phyloP scores from a whole-genome alignment of 2,797 vertebrate species.

The Spizella passerina region DNA sequence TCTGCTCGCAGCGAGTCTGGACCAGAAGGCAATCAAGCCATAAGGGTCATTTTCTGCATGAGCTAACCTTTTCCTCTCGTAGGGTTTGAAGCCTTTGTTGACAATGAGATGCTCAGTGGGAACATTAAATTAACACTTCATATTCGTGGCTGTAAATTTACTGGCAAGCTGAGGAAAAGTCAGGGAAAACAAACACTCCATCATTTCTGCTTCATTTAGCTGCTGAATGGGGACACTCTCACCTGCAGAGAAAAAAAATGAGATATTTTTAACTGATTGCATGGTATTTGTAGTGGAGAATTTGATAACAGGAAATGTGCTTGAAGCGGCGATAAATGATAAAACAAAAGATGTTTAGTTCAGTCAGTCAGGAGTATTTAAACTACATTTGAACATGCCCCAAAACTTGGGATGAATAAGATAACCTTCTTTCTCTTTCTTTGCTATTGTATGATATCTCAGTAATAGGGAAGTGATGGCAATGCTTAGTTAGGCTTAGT shows the following conservation, averaged over 20 bases:
- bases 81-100: conserved; percentile 75
- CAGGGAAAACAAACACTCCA: conserved; percentile 84
- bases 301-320: neutral
- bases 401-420: neutral
- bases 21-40: conserved; percentile 89
- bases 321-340: neutral
- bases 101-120: conserved; percentile 84
- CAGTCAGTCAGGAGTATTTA: neutral
- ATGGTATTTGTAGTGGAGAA: neutral
- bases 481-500: neutral
- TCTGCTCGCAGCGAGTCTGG: conserved; percentile 81
- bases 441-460: neutral
- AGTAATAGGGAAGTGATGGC: neutral
- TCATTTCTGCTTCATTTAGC: conserved; percentile 90
- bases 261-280: neutral
- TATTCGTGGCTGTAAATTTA: conserved; percentile 79
- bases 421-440: neutral
- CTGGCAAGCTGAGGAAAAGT: conserved; percentile 83
- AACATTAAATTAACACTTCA: conserved; percentile 91
- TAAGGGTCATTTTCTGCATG: conserved; percentile 92
- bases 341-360: neutral
- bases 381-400: neutral
- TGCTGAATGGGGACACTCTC: conserved; percentile 80
- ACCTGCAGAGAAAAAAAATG: neutral
- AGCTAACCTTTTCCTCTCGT: conserved; percentile 88